Conservation (phyloP, 2,113 vertebrate species). For the Ifrita kowaldi region DNA sequence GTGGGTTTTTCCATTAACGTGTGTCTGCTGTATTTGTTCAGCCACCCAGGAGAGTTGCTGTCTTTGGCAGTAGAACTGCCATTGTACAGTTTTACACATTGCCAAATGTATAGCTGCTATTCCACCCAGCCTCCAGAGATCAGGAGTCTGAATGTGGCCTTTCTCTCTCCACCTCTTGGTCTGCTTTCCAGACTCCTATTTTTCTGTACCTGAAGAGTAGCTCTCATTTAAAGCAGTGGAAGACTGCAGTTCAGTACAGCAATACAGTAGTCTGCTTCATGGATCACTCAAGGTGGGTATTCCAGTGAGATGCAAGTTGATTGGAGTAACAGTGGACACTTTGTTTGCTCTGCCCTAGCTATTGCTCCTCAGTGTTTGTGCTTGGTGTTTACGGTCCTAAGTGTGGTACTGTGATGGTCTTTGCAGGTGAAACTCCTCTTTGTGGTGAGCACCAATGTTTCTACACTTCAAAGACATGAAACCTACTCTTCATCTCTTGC, state of each 20-base stretch:
- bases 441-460: background rate
- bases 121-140: background rate
- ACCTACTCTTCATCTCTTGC: background rate
- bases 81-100: background rate
- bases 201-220: background rate
- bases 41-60: background rate
- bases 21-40: background rate
- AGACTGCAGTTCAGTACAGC: background rate
- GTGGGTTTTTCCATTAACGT: background rate
- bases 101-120: background rate
- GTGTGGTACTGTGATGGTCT: background rate
- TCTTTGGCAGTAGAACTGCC: background rate
- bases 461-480: background rate
- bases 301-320: background rate
- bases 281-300: background rate
- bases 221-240: background rate
- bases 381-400: background rate
- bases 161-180: background rate
- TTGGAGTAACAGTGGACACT: background rate
- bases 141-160: background rate
- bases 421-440: background rate
- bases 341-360: background rate
- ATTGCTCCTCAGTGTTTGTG: background rate
- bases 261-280: too few relatives aligned
- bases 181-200: background rate